Conservation (phyloP, 64 coral and sea anemone species). For the Dendrophyllia cribrosa region DNA sequence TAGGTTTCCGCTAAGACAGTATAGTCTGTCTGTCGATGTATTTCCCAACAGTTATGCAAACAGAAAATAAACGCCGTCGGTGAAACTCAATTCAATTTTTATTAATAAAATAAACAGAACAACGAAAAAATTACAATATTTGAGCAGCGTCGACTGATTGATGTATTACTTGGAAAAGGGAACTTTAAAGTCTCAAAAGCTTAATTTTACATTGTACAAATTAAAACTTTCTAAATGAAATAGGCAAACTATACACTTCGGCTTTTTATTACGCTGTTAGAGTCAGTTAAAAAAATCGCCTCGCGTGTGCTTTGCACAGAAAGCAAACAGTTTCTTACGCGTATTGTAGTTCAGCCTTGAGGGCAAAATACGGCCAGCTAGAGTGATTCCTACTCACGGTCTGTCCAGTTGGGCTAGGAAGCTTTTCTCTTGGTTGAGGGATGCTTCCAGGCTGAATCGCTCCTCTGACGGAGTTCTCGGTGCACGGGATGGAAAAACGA, state of each 20-base stretch:
- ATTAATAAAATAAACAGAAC: conserved; percentile 32
- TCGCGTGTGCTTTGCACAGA: not conserved
- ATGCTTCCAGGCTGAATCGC: conserved; percentile 33
- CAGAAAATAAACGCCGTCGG: not conserved
- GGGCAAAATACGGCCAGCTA: conserved; percentile 26
- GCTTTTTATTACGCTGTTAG: not conserved
- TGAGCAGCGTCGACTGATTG: not conserved
- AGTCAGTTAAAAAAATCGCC: not conserved
- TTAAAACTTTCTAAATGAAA: not conserved
- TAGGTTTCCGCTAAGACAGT: too few relatives aligned
- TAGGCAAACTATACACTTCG: not conserved
- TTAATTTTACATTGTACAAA: not conserved
- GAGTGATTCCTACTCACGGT: not conserved
- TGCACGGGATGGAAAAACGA: conserved; percentile 2
- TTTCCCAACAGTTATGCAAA: conserved; percentile 18
- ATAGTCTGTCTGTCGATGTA: not conserved
- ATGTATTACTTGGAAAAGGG: not conserved
- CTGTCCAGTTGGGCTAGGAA: not conserved
- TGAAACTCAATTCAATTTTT: conserved; percentile 36
- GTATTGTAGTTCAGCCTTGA: conserved; percentile 32
- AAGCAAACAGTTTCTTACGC: not conserved
- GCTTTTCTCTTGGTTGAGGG: conserved; percentile 14
- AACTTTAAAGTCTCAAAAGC: not conserved
- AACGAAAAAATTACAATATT: conserved; percentile 20
- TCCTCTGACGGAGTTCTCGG: conserved; percentile 1